phyloP scores from a whole-genome alignment of 2,113 vertebrate genomes.

The Calypte anna region DNA sequence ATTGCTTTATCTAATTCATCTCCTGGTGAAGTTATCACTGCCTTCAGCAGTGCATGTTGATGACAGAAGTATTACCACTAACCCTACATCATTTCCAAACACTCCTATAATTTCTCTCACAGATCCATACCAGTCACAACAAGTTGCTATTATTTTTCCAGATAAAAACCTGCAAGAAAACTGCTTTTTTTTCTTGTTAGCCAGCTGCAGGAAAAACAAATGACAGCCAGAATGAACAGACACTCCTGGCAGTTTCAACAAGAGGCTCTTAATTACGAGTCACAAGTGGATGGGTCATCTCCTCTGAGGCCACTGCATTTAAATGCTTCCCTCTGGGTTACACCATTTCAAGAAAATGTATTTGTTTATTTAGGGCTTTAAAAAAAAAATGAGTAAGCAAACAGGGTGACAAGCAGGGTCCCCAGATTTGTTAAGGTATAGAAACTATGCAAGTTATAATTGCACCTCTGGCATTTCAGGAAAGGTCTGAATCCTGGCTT shows the following conservation, averaged over 20 bases:
- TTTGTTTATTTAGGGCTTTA: neutral
- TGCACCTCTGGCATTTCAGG: neutral
- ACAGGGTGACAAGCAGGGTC: neutral
- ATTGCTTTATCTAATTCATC: slow-evolving; percentile 4
- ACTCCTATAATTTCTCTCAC: neutral
- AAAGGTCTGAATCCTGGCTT: neutral
- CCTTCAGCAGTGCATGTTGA: neutral
- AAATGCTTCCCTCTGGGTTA: neutral
- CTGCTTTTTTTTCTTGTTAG: neutral
- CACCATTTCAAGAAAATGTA: neutral
- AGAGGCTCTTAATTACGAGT: slow-evolving; percentile 35
- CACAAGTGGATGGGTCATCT: slow-evolving; percentile 17
- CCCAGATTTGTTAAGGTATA: neutral
- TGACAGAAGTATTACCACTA: neutral
- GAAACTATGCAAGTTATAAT: neutral
- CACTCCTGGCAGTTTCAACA: slow-evolving; percentile 18
- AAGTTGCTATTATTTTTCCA: slow-evolving; percentile 40
- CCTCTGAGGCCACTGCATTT: neutral
- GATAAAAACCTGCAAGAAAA: slow-evolving; percentile 37
- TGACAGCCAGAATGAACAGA: slow-evolving; percentile 11
- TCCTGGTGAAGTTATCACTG: slow-evolving; percentile 2
- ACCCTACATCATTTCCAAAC: neutral
- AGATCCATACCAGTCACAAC: slow-evolving; percentile 29
- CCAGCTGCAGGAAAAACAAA: slow-evolving; percentile 10
- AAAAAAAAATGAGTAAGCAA: neutral